Percentiles rank a stretch among this genome's conserved stretches.
Evolutionary conservation across 2,113 vertebrate species (phyloP).

Genomic region (Rhodinocichla rosea): DNA sequence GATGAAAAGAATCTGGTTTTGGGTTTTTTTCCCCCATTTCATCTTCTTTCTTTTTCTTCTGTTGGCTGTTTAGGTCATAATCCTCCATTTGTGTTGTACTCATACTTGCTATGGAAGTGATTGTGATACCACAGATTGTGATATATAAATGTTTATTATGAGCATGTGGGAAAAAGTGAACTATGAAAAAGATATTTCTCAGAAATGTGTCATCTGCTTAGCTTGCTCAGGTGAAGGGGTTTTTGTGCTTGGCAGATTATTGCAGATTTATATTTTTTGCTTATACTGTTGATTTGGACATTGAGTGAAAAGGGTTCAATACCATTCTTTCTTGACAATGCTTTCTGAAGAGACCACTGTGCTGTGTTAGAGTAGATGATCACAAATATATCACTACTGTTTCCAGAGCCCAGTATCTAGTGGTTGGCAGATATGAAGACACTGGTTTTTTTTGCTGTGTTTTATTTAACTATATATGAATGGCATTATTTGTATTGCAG

Average conservation of each 20-base stretch:
- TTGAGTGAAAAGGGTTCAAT: neutral
- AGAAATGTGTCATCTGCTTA: slow-evolving; percentile 14
- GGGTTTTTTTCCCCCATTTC: neutral
- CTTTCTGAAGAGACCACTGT: neutral
- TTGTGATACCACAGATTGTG: neutral
- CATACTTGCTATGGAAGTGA: neutral
- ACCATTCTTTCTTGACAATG: neutral
- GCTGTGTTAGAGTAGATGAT: neutral
- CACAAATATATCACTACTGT: neutral
- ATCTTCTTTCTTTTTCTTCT: neutral
- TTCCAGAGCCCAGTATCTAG: neutral
- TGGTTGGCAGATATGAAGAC: neutral
- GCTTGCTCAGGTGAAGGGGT: neutral
- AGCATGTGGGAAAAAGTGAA: slow-evolving; percentile 1
- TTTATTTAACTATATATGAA: neutral
- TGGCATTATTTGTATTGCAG: neutral
- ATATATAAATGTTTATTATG: slow-evolving; percentile 34
- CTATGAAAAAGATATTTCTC: neutral
- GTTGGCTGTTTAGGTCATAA: slow-evolving; percentile 14
- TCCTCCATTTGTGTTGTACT: slow-evolving; percentile 12
- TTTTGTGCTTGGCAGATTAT: neutral
- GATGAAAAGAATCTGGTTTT: neutral
- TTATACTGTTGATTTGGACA: neutral
- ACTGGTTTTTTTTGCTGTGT: accelerated
- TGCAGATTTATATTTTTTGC: neutral